Conservation (phyloP, 2,113 vertebrate genomes). For the Ctenodactylus gundi region DNA sequence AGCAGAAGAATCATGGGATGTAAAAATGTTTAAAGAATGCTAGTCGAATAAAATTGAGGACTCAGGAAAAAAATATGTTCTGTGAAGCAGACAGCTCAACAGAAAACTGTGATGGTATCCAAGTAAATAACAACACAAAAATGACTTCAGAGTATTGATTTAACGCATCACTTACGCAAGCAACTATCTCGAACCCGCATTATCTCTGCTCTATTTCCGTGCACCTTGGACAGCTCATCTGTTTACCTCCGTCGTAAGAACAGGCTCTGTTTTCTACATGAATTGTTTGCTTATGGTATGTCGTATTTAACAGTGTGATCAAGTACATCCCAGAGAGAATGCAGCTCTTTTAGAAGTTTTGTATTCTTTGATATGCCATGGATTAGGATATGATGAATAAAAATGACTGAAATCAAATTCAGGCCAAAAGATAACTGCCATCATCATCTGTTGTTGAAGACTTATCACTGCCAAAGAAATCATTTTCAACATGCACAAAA, state of each 20-base stretch:
- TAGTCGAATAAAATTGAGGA: conserved; percentile 78
- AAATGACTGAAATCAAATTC: conserved; percentile 71
- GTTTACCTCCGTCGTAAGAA: conserved; percentile 86
- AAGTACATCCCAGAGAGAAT: conserved; percentile 57
- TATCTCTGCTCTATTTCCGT: conserved; percentile 95
- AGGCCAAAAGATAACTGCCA: conserved; percentile 48
- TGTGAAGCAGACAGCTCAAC: conserved; percentile 89
- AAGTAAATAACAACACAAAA: conserved; percentile 93
- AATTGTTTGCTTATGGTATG: conserved; percentile 78
- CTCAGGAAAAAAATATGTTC: conserved; percentile 79
- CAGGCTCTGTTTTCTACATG: conserved; percentile 82
- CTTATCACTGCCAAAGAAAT: conserved; percentile 47
- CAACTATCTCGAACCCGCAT: conserved; percentile 90
- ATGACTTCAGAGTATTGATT: conserved; percentile 96
- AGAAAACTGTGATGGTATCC: conserved; percentile 89
- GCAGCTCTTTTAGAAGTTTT: conserved; percentile 59
- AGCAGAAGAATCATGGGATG: background rate
- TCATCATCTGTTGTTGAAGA: conserved; percentile 64
- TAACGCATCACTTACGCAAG: conserved; percentile 92
- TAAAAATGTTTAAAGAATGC: conserved; percentile 51
- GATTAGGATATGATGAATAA: conserved; percentile 63
- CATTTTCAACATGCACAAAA: conserved; percentile 63
- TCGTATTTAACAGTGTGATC: conserved; percentile 63
- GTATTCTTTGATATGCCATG: background rate
- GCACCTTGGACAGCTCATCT: conserved; percentile 89